These are phyloP conservation scores for Willisornis vidua DNA, from an alignment of 2,113 vertebrate species.

Conservation along the genomic window DNA sequence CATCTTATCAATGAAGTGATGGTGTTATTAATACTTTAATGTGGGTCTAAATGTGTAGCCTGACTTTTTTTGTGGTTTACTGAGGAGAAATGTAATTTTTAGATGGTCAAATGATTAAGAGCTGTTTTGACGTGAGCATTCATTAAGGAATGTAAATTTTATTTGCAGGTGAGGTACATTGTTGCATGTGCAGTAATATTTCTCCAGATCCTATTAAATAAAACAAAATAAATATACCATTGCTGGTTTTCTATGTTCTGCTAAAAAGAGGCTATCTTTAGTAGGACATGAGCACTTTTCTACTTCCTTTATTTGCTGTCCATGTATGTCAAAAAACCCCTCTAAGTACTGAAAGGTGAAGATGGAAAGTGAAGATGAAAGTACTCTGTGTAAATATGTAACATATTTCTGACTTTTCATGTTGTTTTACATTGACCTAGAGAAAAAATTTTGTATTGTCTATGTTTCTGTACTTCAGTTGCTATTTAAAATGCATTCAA, in stretches of 20 bases:
- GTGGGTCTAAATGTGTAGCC: neutral
- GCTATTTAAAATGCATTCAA: neutral
- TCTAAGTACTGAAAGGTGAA: neutral
- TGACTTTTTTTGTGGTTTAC: neutral
- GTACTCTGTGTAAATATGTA: neutral
- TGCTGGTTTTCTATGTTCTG: neutral
- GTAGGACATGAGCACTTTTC: neutral
- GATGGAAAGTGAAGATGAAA: neutral
- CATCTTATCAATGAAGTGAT: neutral
- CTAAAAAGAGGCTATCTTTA: neutral
- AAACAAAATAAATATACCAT: neutral
- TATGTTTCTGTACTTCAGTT: neutral
- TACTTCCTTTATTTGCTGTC: neutral
- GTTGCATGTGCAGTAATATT: neutral
- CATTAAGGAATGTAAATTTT: neutral
- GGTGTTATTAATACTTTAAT: slow-evolving; percentile 14
- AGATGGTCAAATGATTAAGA: neutral
- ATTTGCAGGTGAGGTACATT: neutral
- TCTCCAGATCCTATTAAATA: neutral
- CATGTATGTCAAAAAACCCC: neutral
- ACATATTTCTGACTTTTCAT: neutral
- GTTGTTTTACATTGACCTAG: neutral
- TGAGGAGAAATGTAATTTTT: neutral
- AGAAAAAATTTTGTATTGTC: neutral
- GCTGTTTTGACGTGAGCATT: neutral